A percentile compares a stretch with the other conserved stretches of the same genome.
These are phyloP conservation scores for Aix galericulata DNA, from an alignment of 2,113 vertebrate genomes.

Conservation along the genomic window DNA sequence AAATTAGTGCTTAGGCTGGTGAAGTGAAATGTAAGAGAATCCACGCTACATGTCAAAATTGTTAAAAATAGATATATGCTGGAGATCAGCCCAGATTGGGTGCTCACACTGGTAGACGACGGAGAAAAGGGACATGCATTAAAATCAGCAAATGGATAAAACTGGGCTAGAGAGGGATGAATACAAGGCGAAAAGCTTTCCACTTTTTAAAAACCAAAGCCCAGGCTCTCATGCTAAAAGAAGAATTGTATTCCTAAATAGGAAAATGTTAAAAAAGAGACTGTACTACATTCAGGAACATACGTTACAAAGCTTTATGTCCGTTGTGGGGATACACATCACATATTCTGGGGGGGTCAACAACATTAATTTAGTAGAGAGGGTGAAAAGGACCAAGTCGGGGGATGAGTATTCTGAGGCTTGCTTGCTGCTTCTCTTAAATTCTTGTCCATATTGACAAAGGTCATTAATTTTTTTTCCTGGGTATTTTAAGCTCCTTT, in stretches of 20 bases:
- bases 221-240: background rate
- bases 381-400: background rate
- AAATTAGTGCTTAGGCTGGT: background rate
- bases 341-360: background rate
- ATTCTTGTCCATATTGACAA: background rate
- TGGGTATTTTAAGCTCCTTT: background rate
- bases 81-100: slow-evolving; percentile 23
- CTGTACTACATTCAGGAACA: background rate
- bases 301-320: background rate
- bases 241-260: background rate
- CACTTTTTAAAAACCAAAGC: background rate
- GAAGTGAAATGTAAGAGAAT: background rate
- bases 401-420: background rate
- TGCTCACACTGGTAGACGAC: background rate
- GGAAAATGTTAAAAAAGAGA: background rate
- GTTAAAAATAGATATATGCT: background rate
- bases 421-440: background rate
- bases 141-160: slow-evolving; percentile 20
- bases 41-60: background rate
- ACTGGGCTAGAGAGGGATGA: background rate
- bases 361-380: background rate
- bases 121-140: background rate
- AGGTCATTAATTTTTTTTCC: background rate
- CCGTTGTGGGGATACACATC: background rate
- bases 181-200: background rate